Conservation (phyloP, 2,888 invertebrate species). For the Falcaria lacertinaria region DNA sequence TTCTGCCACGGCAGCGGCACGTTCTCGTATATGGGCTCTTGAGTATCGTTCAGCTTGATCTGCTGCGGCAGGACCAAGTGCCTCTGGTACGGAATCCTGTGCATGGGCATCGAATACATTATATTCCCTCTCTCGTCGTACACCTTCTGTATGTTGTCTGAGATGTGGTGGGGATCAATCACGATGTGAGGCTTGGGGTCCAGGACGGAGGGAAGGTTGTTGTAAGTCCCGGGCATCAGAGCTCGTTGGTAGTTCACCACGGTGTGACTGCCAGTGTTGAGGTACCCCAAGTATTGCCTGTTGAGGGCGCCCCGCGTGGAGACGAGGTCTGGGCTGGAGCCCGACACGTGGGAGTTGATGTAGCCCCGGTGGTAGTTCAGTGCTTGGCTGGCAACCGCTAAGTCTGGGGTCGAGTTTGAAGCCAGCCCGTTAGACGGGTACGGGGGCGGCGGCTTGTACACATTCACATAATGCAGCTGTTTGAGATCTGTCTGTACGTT, state of each 20-base stretch:
- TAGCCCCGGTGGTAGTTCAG: constrained; percentile 67
- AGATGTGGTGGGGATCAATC: constrained; percentile 78
- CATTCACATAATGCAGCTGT: constrained; percentile 81
- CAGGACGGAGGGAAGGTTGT: constrained; percentile 83
- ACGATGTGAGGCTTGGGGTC: constrained; percentile 75
- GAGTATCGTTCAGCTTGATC: constrained; percentile 54
- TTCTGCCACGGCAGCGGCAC: constrained; percentile 85
- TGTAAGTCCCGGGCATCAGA: constrained; percentile 82
- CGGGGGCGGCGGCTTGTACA: constrained; percentile 91
- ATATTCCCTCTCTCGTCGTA: constrained; percentile 82
- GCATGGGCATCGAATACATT: constrained; percentile 82
- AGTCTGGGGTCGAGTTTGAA: constrained; percentile 91
- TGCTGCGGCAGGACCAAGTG: constrained; percentile 75
- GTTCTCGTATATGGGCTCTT: constrained; percentile 91
- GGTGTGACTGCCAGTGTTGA: constrained; percentile 46
- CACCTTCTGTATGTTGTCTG: constrained; percentile 81
- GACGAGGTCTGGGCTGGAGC: constrained; percentile 88
- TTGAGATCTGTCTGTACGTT: constrained; percentile 64
- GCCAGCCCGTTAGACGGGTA: constrained; percentile 88
- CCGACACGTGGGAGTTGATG: constrained; percentile 81
- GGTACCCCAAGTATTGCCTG: constrained; percentile 62
- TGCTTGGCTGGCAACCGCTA: constrained; percentile 86
- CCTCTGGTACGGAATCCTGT: constrained; percentile 59
- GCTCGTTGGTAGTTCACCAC: constrained; percentile 53
- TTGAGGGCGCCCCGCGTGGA: constrained; percentile 84